Base-by-base conservation (phyloP, 2,888 invertebrate genomes). In the Aphidoletes aphidimyza region DNA sequence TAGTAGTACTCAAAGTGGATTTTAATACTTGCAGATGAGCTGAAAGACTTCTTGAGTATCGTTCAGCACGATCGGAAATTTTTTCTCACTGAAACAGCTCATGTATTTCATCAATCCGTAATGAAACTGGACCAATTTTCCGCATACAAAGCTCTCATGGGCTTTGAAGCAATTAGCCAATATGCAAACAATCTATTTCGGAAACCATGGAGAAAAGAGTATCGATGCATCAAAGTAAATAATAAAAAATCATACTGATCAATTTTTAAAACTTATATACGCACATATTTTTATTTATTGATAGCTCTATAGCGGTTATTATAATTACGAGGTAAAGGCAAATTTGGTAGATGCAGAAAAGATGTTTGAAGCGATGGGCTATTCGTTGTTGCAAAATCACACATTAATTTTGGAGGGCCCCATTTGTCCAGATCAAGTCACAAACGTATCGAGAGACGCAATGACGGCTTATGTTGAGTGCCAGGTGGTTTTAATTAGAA, bases 191-290 rank as follows among this genome's bases (percentile, higher is more conserved):
- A 97, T 90, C 91, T 97, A 86, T 91, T 96, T 84, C 93, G 94
- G 19, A 96, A 97, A 88, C 96, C 97, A 5, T 97, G 97, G 97
- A 91, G 97, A 86, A 95, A 94, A 89, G 97, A 97, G 89, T 97
- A 95, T 89, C 92, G 93, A 87, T 92, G 93, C 86, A 93, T 97
- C 86, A 93, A 95, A 92, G 97, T 96, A 88, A 89, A 22, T 84
- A 14, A 22, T 30, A 26, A 59, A 26, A 30, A 83, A 49, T 59
- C 2, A 54, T 17, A 54, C 3, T 3, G 6, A 22, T 54, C 26
- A 54, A 26, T 3, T 19, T 83, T 83, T 19, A 22, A 83, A 34
- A 3, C 37, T 39, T 84, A 37, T 83, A 45, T 19, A 69, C 39
- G 9, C 30, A 39, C 39, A 42, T 36, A 17, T 49, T 87, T 87